These are phyloP conservation scores for Phortica magna DNA, from an alignment of 2,888 invertebrate genomes.

Conservation along the genomic window DNA sequence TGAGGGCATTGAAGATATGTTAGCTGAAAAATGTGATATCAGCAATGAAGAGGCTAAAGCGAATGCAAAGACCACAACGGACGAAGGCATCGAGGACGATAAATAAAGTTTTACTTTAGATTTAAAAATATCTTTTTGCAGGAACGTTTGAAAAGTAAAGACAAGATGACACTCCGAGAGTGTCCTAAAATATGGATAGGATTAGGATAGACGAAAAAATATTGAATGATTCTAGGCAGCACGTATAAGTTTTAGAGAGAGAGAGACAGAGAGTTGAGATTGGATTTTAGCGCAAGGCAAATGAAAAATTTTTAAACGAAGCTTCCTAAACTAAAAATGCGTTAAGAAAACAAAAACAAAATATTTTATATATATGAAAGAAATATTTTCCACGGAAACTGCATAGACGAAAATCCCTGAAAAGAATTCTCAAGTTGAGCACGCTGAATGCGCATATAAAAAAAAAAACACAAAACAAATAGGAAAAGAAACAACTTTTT, in stretches of 20 bases:
- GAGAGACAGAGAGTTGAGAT: not conserved
- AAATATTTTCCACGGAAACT: not conserved
- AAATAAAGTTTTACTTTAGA: constrained; percentile 59
- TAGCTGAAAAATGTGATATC: constrained; percentile 78
- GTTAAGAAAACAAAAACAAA: constrained; percentile 49
- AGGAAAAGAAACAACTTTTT: constrained; percentile 51
- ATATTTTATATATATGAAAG: constrained; percentile 63
- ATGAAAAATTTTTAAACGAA: constrained; percentile 54
- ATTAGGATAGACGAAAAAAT: not conserved
- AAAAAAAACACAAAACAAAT: constrained; percentile 45
- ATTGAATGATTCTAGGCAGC: no score
- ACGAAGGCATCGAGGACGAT: constrained; percentile 77
- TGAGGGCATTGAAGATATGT: constrained; percentile 78
- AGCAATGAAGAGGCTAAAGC: constrained; percentile 75
- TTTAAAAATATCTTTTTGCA: not conserved
- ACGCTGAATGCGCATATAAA: constrained; percentile 32
- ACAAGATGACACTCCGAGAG: not conserved
- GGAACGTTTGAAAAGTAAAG: not conserved
- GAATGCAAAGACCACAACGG: constrained; percentile 69
- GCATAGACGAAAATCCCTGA: not conserved
- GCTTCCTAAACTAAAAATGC: constrained; percentile 61
- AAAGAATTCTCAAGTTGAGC: constrained; percentile 34
- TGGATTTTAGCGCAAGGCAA: constrained; percentile 12
- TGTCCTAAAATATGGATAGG: not conserved
- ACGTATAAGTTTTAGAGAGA: not conserved